Percentiles rank a stretch among this genome's conserved stretches.
Evolutionary conservation across 2,888 invertebrate genomes (phyloP).

Genomic region (Strigamia crassipes): DNA sequence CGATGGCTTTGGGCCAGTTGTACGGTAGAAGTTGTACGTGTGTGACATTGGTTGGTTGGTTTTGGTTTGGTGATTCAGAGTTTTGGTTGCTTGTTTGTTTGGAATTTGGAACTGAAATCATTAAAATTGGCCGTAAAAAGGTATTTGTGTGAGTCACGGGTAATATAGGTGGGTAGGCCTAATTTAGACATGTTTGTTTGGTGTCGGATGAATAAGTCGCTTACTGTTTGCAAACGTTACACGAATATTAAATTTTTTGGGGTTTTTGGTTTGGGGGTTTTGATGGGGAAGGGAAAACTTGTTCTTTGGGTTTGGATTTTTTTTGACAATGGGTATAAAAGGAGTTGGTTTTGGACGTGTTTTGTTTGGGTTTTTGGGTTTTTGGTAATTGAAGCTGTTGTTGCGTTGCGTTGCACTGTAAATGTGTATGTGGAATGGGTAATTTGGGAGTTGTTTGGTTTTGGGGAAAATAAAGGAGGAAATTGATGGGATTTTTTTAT

Average conservation of each 20-base stretch:
- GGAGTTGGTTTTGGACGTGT: too few relatives aligned
- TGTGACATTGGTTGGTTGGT: background rate
- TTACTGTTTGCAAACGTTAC: background rate
- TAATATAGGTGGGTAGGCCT: too few relatives aligned
- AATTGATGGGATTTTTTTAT: too few relatives aligned
- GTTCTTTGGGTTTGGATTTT: too few relatives aligned
- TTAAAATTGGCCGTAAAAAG: conserved; percentile 29
- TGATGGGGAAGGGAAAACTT: too few relatives aligned
- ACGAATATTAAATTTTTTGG: background rate
- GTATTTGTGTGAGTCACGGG: background rate
- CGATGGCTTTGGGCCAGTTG: background rate
- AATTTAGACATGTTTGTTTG: conserved; percentile 4
- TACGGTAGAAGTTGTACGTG: background rate
- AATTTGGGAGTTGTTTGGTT: too few relatives aligned
- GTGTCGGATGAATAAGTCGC: background rate
- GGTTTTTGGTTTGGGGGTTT: background rate
- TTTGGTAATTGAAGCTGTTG: too few relatives aligned
- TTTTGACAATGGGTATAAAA: too few relatives aligned
- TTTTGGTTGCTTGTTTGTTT: background rate
- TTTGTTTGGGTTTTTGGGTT: too few relatives aligned
- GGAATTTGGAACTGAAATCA: conserved; percentile 18
- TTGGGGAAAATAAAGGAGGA: too few relatives aligned
- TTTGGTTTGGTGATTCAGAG: background rate
- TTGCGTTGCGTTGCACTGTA: too few relatives aligned
- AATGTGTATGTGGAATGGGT: too few relatives aligned